Conservation (phyloP, 2,888 invertebrate species). For the Brassicogethes aeneus region DNA sequence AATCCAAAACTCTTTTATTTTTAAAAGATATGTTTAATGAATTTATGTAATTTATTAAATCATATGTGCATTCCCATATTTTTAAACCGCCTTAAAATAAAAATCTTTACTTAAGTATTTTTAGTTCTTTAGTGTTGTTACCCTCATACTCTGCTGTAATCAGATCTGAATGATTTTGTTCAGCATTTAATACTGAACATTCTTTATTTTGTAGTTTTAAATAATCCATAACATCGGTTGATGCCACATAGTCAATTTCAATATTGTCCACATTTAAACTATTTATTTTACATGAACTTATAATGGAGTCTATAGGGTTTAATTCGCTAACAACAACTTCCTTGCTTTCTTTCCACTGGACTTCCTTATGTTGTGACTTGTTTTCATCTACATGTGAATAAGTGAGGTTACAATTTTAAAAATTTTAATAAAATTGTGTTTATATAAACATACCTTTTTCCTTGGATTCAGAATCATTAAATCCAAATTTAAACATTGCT, state of each 20-base stretch:
- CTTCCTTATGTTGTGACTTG: background rate
- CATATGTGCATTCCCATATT: slow-evolving; percentile 91
- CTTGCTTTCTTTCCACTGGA: slow-evolving; percentile 14
- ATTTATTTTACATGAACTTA: slow-evolving; percentile 13
- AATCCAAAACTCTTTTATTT: slow-evolving; percentile 62
- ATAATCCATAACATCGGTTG: slow-evolving; percentile 35
- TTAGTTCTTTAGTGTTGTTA: slow-evolving; percentile 25
- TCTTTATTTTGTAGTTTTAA: slow-evolving; percentile 28
- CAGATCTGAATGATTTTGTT: slow-evolving; percentile 63
- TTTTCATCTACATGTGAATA: slow-evolving; percentile 8
- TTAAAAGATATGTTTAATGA: slow-evolving; percentile 38
- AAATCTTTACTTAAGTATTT: background rate
- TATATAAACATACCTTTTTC: background rate
- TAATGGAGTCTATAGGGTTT: slow-evolving; percentile 11
- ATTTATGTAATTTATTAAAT: slow-evolving; percentile 61
- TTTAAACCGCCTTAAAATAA: slow-evolving; percentile 73
- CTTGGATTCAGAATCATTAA: too few species aligned
- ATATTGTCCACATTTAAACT: slow-evolving; percentile 15
- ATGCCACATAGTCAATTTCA: slow-evolving; percentile 43
- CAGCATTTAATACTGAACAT: slow-evolving; percentile 44
- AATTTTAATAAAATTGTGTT: background rate
- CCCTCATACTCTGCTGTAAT: slow-evolving; percentile 74
- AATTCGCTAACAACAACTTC: slow-evolving; percentile 11
- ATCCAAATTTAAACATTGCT: too few species aligned
- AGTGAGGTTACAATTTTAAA: slow-evolving; percentile 15